A percentile compares a stretch with the other conserved stretches of the same genome.
Conservation (phyloP, 2,113 vertebrate species). For the Myiozetetes cayanensis region DNA sequence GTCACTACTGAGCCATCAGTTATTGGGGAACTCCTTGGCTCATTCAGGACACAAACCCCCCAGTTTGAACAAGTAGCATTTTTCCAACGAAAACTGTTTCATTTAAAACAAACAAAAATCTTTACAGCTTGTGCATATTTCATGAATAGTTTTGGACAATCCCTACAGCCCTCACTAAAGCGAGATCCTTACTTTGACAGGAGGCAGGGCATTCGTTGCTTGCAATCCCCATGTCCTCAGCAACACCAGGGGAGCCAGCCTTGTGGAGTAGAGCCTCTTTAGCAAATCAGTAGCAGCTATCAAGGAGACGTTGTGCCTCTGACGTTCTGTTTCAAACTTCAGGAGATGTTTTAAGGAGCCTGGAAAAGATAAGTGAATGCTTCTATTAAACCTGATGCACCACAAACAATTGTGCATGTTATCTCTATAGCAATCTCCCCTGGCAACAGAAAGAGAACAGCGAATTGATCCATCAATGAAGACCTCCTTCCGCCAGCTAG, state of each 20-base stretch:
- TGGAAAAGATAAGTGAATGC: slow-evolving; percentile 45
- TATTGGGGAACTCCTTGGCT: background rate
- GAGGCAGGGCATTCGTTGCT: slow-evolving; percentile 86
- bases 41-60: background rate
- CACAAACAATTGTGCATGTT: background rate
- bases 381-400: background rate
- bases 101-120: background rate
- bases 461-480: background rate
- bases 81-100: background rate
- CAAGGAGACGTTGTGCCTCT: slow-evolving; percentile 91
- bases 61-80: background rate
- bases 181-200: slow-evolving; percentile 83
- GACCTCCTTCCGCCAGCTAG: background rate
- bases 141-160: background rate
- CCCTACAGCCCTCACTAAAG: background rate
- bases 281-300: slow-evolving; percentile 88
- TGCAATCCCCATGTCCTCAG: slow-evolving; percentile 92
- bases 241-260: slow-evolving; percentile 81
- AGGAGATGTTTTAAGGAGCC: slow-evolving; percentile 90
- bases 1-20: background rate
- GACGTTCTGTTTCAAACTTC: slow-evolving; percentile 88
- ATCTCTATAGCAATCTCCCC: background rate
- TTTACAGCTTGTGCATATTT: background rate
- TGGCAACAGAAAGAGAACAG: background rate
- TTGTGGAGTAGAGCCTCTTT: slow-evolving; percentile 91